Base-by-base conservation (phyloP, 2,113 vertebrate genomes). In the Neogobius melanostomus region DNA sequence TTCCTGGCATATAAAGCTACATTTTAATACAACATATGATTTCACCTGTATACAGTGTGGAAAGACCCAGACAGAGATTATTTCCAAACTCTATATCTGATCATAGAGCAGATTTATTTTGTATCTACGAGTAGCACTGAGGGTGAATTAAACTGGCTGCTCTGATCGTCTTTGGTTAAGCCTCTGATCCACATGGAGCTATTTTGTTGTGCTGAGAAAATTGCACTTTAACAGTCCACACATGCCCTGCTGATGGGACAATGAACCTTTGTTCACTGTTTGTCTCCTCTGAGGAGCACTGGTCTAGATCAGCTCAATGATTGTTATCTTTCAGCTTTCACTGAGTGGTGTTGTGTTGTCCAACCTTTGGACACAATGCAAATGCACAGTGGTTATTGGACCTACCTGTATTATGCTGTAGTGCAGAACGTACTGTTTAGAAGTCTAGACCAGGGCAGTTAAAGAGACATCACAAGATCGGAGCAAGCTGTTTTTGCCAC, bases 191-290 rank as follows among this genome's bases (percentile, higher is more conserved):
- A 86, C 49, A 90, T 83, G 83, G 68, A 43, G 78, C 63, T 79
- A 69, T 82, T 87, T 85, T 82, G 69, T 79, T 83, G 48, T 79
- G 75, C 53, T 74, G 64, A 72, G 77, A 52, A 82, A 83, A 82
- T 87, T 75, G 73, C 66, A 42, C 65, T 81, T 78, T 84, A 89
- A 90, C 72, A 80, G 71, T 77, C 53, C 57, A 74, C 87, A 88
- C 75, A 80, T 87, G 84, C 68, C 51, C 68, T 70, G 60, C 70
- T 71, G 70, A 69, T 74, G 77, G 63, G 81, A 89, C 88, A 90
- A 90, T 81, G 84, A 88, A 80, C 71, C 85, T 85, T 90, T 92
- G 89, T 90, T 87, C 82, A 74, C 57, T 70, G 82, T 83, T 88
- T 83, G 85, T 79, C 86, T 88, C 67, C 85, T 83, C 52, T 75